Evolutionary conservation across 64 coral and sea anemone genomes (phyloP).

Genomic region (Exaiptasia diaphana): DNA sequence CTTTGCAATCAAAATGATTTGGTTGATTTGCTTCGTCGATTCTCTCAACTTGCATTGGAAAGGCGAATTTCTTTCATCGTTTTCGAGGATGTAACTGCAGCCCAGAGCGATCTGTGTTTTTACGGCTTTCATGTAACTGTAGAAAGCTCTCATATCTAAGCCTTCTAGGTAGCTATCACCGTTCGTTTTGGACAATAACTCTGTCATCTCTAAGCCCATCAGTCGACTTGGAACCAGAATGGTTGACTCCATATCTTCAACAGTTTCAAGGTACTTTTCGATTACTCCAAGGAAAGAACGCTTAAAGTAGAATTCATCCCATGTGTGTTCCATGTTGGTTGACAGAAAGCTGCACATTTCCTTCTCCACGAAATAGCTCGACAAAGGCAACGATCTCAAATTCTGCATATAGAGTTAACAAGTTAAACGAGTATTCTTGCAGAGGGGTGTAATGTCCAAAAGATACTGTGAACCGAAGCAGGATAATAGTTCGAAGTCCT

Average conservation of each 20-base stretch:
- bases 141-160: slow-evolving; percentile 5
- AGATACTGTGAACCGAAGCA: too few relatives aligned
- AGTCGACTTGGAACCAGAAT: slow-evolving; percentile 4
- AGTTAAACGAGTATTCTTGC: too few relatives aligned
- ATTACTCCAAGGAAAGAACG: background rate
- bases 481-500: background rate
- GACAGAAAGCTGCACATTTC: background rate
- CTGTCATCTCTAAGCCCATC: background rate
- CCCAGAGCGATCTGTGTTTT: background rate
- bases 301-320: slow-evolving; percentile 29
- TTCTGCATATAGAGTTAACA: too few relatives aligned
- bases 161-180: background rate
- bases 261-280: slow-evolving; percentile 10
- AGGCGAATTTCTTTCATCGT: slow-evolving; percentile 1
- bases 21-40: background rate
- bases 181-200: background rate
- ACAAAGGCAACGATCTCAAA: background rate
- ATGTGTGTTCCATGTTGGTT: background rate
- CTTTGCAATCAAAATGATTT: background rate
- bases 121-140: background rate
- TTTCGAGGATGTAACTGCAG: background rate
- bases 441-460: too few relatives aligned
- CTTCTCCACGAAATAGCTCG: background rate
- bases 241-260: slow-evolving; percentile 3
- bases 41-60: slow-evolving; percentile 8